Evolutionary conservation across 1,140 invertebrate genomes (phyloP).

Genomic region (Agrilus planipennis): DNA sequence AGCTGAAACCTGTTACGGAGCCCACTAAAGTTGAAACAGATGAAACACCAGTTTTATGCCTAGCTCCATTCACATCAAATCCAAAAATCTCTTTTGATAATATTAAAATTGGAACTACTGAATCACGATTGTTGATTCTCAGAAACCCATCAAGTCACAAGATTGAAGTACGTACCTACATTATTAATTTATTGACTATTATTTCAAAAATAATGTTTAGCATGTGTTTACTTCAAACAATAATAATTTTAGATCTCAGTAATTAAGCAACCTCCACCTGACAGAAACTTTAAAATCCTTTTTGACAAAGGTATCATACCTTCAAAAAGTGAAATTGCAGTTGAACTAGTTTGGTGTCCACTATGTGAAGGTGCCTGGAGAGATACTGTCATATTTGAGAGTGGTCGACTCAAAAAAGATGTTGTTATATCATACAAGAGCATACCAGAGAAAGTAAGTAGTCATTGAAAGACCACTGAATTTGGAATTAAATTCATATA

Average conservation of each 20-base stretch:
- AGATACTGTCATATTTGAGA: too few relatives aligned
- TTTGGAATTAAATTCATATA: too few relatives aligned
- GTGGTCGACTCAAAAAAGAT: too few relatives aligned
- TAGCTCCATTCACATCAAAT: conserved; percentile 48
- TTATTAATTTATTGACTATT: not conserved
- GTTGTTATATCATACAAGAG: too few relatives aligned
- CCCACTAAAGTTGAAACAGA: conserved; percentile 23
- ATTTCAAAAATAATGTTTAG: too few relatives aligned
- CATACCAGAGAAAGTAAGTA: too few relatives aligned
- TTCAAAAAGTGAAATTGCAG: too few relatives aligned
- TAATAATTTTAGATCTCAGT: conserved; percentile 42
- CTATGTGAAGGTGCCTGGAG: too few relatives aligned
- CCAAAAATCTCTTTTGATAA: conserved; percentile 51
- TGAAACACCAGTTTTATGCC: conserved; percentile 35
- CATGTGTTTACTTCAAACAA: not conserved
- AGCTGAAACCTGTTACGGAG: conserved; percentile 31
- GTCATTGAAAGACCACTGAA: too few relatives aligned
- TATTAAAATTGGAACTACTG: conserved; percentile 41
- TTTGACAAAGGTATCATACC: conserved; percentile 37
- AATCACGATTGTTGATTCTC: conserved; percentile 40
- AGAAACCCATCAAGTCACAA: conserved; percentile 42
- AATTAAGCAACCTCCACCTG: conserved; percentile 41
- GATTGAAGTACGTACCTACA: conserved; percentile 34
- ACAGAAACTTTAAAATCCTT: conserved; percentile 42
- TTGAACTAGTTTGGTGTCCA: too few relatives aligned